Evolutionary conservation across 2,113 vertebrate genomes (phyloP).

Genomic region (Collichthys lucidus): DNA sequence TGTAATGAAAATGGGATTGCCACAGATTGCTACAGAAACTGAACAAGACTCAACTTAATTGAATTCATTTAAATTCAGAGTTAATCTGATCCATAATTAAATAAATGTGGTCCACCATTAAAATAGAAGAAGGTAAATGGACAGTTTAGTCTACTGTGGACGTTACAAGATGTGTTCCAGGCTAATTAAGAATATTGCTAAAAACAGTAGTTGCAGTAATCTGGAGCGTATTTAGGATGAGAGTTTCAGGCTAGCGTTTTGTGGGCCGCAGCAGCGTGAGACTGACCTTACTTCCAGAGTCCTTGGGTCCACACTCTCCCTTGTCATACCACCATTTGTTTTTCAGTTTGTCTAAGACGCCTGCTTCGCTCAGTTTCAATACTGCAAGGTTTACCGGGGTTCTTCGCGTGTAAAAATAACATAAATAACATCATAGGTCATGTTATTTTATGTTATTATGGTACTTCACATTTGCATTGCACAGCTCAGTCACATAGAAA

Average conservation of each 20-base stretch:
- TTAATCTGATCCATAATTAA: conserved; percentile 28
- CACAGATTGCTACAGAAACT: conserved; percentile 75
- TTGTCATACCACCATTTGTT: conserved; percentile 99
- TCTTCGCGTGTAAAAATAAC: conserved; percentile 99
- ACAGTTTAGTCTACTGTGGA: conserved; percentile 21
- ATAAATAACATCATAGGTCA: conserved; percentile 99
- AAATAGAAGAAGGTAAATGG: conserved; percentile 32
- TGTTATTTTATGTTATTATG: conserved; percentile 99
- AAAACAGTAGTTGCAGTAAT: conserved; percentile 75
- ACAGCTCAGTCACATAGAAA: conserved; percentile 85
- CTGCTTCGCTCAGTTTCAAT: conserved; percentile 99
- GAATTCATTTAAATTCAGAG: not conserved
- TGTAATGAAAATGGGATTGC: conserved; percentile 66
- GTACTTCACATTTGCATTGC: conserved; percentile 94
- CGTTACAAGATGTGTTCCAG: conserved; percentile 51
- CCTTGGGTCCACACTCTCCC: conserved; percentile 99
- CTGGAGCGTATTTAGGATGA: conserved; percentile 77
- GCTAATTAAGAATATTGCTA: conserved; percentile 39
- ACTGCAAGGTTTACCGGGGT: conserved; percentile 99
- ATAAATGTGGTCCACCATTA: conserved; percentile 36
- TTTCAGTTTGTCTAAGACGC: conserved; percentile 99
- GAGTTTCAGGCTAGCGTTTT: conserved; percentile 77
- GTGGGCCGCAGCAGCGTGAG: conserved; percentile 81
- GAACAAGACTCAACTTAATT: conserved; percentile 25
- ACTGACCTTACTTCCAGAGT: conserved; percentile 99